Evolutionary conservation across 2,113 vertebrate genomes (phyloP), one percentile per base, ranked within the genome.

Genomic region (Megaceryle maxima): DNA sequence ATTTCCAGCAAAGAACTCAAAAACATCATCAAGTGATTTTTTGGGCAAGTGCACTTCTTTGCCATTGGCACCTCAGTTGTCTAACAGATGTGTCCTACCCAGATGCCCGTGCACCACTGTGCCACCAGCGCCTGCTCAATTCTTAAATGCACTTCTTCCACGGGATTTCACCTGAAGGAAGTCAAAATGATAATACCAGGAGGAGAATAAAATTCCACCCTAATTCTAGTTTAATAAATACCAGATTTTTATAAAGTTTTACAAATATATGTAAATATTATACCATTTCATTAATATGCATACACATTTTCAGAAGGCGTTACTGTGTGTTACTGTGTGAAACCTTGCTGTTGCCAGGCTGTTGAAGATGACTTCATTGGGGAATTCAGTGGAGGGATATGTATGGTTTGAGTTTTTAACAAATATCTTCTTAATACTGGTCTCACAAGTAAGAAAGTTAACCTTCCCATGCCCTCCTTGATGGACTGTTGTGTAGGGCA

Each of bases 31-130:
- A 10, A 24, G 69, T 64, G 24, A n/a, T 24, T 43, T 43, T 10
- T 9, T 5, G 48, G 31, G 26, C 29, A 67, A 46, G 44, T n/a
- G 14, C 19, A 4, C 14, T 56, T 33, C 43, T 55, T n/a, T 0
- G 6, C 43, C 29, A 3, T 59, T 66, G 6, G 2, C 8, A 14
- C 20, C 3, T 41, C 0, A 1, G 10, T 55, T 72, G 9, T 35
- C 39, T 55, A 11, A 35, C 0, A 1, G 35, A 21, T 15, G 39
- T 37, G 74, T 56, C 80, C 66, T 73, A 13, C 70, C 18, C 46
- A 6, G n/a, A 22, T n/a, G 25, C 39, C 19, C 10, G 22, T 50
- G 41, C 76, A 51, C 24, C 33, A 8, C 11, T 18, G 8, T 12
- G 33, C 22, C 28, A 22, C 0, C 1, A 48, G 46, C 6, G 11